A percentile compares a stretch with the other conserved stretches of the same genome.
These are phyloP conservation scores for Bagarius yarrelli DNA, from an alignment of 2,113 vertebrate genomes.

Conservation along the genomic window DNA sequence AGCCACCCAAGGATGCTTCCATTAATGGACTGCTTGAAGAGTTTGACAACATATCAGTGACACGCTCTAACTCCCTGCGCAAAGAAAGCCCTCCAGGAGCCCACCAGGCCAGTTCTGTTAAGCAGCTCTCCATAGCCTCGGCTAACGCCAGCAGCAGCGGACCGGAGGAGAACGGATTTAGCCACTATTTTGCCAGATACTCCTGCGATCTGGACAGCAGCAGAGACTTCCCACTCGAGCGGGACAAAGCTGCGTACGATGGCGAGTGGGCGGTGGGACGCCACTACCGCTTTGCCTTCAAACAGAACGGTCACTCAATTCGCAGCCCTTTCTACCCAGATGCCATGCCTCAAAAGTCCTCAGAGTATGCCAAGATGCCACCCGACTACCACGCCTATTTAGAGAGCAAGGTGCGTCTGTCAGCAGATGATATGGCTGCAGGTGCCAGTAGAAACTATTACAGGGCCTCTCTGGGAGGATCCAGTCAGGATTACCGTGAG, in stretches of 20 bases:
- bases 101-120: constrained; percentile 74
- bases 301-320: constrained; percentile 85
- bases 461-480: constrained; percentile 68
- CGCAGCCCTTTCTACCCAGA: constrained; percentile 85
- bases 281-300: constrained; percentile 75
- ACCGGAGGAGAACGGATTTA: constrained; percentile 89
- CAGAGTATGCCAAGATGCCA: constrained; percentile 79
- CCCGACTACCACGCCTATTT: constrained; percentile 84
- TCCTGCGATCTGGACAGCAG: constrained; percentile 88
- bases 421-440: constrained; percentile 70
- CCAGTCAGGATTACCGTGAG: constrained; percentile 85
- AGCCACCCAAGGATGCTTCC: constrained; percentile 87
- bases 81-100: constrained; percentile 92
- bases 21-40: constrained; percentile 97
- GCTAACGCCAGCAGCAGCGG: constrained; percentile 46
- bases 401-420: constrained; percentile 80
- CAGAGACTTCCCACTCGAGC: constrained; percentile 75
- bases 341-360: constrained; percentile 79
- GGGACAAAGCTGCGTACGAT: constrained; percentile 72
- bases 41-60: constrained; percentile 97
- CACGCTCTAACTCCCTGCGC: constrained; percentile 93
- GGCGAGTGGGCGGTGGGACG: constrained; percentile 77
- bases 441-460: constrained; percentile 68
- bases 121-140: constrained; percentile 65
- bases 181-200: constrained; percentile 85